Evolutionary conservation across 1,140 invertebrate genomes (phyloP).

Genomic region (Drosophila pseudoananassae): DNA sequence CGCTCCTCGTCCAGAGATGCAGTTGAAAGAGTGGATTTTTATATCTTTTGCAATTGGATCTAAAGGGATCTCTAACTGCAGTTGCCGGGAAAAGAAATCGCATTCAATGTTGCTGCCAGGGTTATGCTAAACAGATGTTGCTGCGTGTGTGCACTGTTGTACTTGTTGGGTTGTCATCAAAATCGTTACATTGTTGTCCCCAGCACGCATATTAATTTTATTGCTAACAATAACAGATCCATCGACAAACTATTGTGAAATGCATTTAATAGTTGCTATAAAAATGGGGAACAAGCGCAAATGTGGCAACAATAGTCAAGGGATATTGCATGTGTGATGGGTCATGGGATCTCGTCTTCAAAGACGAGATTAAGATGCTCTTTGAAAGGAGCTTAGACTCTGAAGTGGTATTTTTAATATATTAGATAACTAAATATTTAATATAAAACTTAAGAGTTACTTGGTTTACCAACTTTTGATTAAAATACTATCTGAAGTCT

Average conservation of each 20-base stretch:
- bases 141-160: slow-evolving; percentile 39
- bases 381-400: neutral
- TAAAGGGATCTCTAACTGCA: slow-evolving; percentile 2
- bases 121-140: slow-evolving; percentile 75
- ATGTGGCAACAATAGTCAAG: slow-evolving; percentile 10
- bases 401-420: no score
- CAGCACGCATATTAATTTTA: slow-evolving; percentile 74
- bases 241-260: slow-evolving; percentile 73
- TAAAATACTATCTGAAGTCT: neutral
- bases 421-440: neutral
- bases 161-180: slow-evolving; percentile 61
- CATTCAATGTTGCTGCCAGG: slow-evolving; percentile 13
- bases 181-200: slow-evolving; percentile 61
- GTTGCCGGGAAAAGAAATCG: slow-evolving; percentile 20
- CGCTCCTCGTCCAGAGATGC: slow-evolving; percentile 4
- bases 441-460: no score
- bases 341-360: no score
- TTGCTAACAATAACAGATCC: slow-evolving; percentile 77
- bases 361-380: neutral
- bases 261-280: slow-evolving; percentile 70
- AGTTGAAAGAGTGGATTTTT: slow-evolving; percentile 45
- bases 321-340: neutral
- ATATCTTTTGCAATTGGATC: slow-evolving; percentile 9
- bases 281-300: slow-evolving; percentile 51
- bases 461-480: neutral